A percentile compares a stretch with the other conserved stretches of the same genome.
phyloP scores from a whole-genome alignment of 2,888 invertebrate genomes.

The Xestia ashworthii region DNA sequence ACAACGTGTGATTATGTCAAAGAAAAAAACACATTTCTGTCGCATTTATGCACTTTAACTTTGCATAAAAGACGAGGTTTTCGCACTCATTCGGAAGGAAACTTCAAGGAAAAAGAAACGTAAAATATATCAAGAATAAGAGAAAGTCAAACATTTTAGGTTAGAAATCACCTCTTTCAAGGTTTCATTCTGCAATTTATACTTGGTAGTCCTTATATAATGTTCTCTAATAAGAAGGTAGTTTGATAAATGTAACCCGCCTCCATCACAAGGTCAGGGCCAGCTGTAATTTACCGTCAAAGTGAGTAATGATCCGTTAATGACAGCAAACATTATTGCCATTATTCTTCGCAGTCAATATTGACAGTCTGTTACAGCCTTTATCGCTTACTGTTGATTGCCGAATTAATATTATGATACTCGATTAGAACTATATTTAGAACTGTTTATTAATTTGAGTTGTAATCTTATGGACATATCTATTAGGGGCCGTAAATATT shows the following conservation, averaged over 20 bases:
- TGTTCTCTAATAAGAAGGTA: conserved; percentile 5
- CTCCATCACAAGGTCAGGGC: conserved; percentile 29
- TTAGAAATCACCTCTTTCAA: background rate
- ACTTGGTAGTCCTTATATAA: background rate
- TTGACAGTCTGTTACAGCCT: conserved; percentile 46
- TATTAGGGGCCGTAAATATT: background rate
- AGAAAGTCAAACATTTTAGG: background rate
- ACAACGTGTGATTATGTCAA: conserved; percentile 19
- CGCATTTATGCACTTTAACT: background rate
- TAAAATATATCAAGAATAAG: background rate
- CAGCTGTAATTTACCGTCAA: conserved; percentile 45
- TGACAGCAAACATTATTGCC: conserved; percentile 51
- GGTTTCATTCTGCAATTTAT: background rate
- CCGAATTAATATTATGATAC: conserved; percentile 50
- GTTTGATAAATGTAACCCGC: conserved; percentile 30
- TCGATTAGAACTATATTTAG: conserved; percentile 29
- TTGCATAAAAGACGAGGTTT: background rate
- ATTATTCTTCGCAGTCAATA: conserved; percentile 57
- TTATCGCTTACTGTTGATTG: conserved; percentile 48
- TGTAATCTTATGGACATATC: background rate
- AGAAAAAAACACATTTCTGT: conserved; percentile 8
- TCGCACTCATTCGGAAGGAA: too few relatives aligned
- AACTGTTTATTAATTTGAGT: background rate
- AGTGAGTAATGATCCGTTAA: conserved; percentile 61
- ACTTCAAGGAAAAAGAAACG: too few relatives aligned